Evolutionary conservation across 2,797 vertebrate genomes (phyloP), one percentile per base, ranked within the genome.

Genomic region (Pyrrhura leucotis): DNA sequence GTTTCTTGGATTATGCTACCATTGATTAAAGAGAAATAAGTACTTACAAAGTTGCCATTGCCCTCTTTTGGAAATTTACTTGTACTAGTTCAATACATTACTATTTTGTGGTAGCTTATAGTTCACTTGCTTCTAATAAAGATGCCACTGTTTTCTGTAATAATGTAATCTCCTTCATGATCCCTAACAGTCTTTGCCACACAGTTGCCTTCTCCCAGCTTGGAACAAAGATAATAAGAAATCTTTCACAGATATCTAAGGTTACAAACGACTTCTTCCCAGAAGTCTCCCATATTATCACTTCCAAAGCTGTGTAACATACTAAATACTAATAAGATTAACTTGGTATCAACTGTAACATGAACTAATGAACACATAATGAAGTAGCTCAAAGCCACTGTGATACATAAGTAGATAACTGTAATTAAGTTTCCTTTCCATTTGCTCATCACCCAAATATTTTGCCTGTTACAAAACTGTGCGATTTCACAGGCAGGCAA

Each of bases 301-400:
- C 54, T 92, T 88, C 91, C 82, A 89, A 92, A 93, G 76, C 89
- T 56, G 69, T 82, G 59, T 93, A 93, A 95, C 22, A 28, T n/a
- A 21, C 39, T 79, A 86, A 94, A 86, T 63, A 89, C 88, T 88
- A 56, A 92, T 76, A 88, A 77, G 95, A 96, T 96, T 94, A 84
- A 37, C 54, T 31, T 65, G 79, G 85, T 83, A 90, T 96, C 89
- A 96, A 94, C 73, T 96, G 95, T 95, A 97, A 97, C 85, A 21
- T 94, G 95, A 96, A 97, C 94, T 96, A 97, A 97, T 96, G 91
- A 73, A 73, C 95, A 85, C 14, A 47, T 91, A 96, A 96, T 87
- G 47, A 95, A 96, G 89, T 69, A 93, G 69, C 88, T 89, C 79
- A 93, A 93, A 96, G 89, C 59, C 40, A 67, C 80, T 73, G 59